Evolutionary conservation across 2,797 vertebrate genomes (phyloP).

Genomic region (Parauchenoglanis ngamensis): DNA sequence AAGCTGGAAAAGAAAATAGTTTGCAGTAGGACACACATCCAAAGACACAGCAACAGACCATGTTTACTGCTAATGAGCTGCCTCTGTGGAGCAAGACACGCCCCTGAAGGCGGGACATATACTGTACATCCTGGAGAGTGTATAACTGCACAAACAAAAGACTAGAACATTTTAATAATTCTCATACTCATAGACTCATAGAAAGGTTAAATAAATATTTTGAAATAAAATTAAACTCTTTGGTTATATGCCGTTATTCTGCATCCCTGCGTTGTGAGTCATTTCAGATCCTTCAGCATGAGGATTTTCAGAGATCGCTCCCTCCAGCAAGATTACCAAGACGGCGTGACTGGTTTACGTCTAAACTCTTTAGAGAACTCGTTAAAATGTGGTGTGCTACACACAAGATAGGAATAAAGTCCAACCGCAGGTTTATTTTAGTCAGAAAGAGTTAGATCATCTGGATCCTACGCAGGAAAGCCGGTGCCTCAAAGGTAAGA

Average conservation of each 20-base stretch:
- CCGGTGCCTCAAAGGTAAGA: background rate
- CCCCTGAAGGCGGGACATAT: too few species aligned
- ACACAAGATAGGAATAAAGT: background rate
- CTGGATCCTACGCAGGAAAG: background rate
- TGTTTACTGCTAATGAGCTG: too few species aligned
- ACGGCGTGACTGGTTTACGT: background rate
- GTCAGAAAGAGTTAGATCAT: background rate
- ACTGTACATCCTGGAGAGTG: too few species aligned
- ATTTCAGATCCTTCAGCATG: background rate
- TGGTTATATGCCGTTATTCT: background rate
- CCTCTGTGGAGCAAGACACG: too few species aligned
- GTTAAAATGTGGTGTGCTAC: background rate
- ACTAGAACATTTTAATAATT: too few species aligned
- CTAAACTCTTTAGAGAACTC: background rate
- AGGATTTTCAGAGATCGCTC: background rate
- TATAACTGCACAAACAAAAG: too few species aligned
- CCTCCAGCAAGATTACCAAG: background rate
- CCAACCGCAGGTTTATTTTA: background rate
- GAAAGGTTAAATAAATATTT: background rate
- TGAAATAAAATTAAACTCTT: background rate
- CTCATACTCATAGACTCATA: background rate
- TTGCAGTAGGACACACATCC: too few species aligned
- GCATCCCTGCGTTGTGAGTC: background rate
- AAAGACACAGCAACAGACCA: too few species aligned
- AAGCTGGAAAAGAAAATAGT: too few species aligned